Conservation (phyloP, 2,113 vertebrate species). For the Gavialis gangeticus region DNA sequence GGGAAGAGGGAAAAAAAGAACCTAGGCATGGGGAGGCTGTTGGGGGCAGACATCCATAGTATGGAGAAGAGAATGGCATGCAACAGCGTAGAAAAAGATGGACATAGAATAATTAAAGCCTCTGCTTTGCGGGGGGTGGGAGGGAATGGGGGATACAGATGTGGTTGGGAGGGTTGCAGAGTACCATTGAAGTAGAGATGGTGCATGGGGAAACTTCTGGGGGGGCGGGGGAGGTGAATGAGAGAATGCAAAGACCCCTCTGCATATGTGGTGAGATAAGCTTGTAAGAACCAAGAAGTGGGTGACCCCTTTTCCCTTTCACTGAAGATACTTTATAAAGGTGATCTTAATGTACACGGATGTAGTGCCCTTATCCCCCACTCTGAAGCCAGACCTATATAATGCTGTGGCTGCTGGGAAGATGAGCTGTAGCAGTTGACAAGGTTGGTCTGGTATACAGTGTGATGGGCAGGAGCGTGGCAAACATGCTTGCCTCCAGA, state of each 20-base stretch:
- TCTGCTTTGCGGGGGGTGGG: background rate
- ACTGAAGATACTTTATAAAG: background rate
- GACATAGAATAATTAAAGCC: too few species aligned
- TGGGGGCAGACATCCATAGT: background rate
- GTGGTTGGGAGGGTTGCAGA: background rate
- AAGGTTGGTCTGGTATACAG: background rate
- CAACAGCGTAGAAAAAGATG: too few species aligned
- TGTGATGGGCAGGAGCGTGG: accelerated
- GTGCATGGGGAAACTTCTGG: background rate
- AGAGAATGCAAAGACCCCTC: background rate
- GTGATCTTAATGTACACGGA: background rate
- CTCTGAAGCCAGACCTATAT: background rate
- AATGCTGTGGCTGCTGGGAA: background rate
- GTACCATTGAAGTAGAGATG: background rate
- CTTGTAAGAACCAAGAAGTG: background rate
- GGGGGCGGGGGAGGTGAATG: background rate
- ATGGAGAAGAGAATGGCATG: background rate
- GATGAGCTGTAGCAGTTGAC: background rate
- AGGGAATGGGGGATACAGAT: background rate
- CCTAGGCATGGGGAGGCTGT: too few species aligned
- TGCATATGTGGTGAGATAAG: background rate
- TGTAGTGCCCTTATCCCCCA: background rate
- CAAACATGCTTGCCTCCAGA: background rate
- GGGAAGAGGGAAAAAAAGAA: too few species aligned
- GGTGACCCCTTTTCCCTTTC: background rate